Base-by-base conservation (phyloP, 2,797 vertebrate genomes). In the Megalops cyprinoides region DNA sequence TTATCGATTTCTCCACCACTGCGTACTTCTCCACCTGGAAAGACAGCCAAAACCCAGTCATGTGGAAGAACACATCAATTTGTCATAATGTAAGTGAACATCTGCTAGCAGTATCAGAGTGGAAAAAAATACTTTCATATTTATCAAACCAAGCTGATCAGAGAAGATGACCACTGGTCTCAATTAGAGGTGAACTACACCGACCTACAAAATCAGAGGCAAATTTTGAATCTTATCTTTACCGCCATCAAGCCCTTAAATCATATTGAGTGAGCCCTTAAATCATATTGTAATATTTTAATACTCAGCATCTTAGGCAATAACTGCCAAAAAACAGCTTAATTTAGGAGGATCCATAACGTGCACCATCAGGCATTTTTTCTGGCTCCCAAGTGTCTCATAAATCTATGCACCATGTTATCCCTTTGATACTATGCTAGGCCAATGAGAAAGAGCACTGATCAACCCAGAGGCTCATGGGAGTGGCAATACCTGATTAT, bases 11-110 rank as follows among this genome's bases (percentile, higher is more conserved):
- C 31, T 67, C 48, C 67, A 6, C 44, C 62, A 49, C 62, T 12
- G 62, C 20, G 51, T 6, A 34, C 46, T 69, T 79, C 62, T 37
- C 53, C 90, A 99, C 98, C 98, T 99, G 88, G 53, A 85, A 83
- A 81, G 84, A 88, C 82, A 92, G 6, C 65, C 53, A 51, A 42
- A 42, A 31, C 34, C 28, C 77, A 18, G 12, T 65, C 18, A 53
- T 1, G 51, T n/a, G 34, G n/a, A 3, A 12, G 44, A 67, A 31
- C 15, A 51, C n/a, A 20, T 23, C 58, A 18, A 31, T 44, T 77
- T 46, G 28, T 20, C 56, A 31, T 31, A 10, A 74, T 10, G 20
- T 49, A 34, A 23, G 67, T n/a, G 0, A 20, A 56, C 74, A 51
- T 48, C 71, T 74, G 71, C 71, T 28, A 15, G 71, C 44, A 25